These are phyloP conservation scores for Hypercompe scribonia DNA, from an alignment of 2,888 invertebrate genomes.

Conservation along the genomic window DNA sequence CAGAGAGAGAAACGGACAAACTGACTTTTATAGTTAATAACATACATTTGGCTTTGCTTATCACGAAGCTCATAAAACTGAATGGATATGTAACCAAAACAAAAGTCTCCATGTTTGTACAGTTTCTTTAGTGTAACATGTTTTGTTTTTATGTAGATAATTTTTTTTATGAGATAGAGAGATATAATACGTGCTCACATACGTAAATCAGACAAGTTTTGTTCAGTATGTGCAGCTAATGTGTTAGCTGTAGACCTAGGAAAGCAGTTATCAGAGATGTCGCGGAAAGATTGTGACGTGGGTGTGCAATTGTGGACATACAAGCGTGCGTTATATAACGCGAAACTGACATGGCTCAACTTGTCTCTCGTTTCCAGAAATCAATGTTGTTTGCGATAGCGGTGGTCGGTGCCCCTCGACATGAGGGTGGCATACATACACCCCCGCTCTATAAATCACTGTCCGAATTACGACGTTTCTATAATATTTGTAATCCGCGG, in stretches of 20 bases:
- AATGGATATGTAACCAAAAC: conserved; percentile 38
- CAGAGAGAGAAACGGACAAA: conserved; percentile 52
- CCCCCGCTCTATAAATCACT: conserved; percentile 86
- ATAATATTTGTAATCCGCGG: conserved; percentile 79
- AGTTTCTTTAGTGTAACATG: conserved; percentile 35
- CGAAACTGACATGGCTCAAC: conserved; percentile 63
- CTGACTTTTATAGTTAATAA: conserved; percentile 49
- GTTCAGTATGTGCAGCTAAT: conserved; percentile 21
- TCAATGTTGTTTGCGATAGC: conserved; percentile 82
- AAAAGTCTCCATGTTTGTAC: conserved; percentile 38
- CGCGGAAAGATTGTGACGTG: conserved; percentile 30
- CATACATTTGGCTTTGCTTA: conserved; percentile 49
- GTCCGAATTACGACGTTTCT: conserved; percentile 85
- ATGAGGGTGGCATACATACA: conserved; percentile 79
- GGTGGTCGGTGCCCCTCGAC: conserved; percentile 69
- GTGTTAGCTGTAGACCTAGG: too few relatives aligned
- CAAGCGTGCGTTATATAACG: conserved; percentile 37
- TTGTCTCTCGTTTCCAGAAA: conserved; percentile 79
- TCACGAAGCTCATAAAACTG: conserved; percentile 52
- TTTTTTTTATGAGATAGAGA: conserved; percentile 40
- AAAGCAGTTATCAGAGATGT: conserved; percentile 42
- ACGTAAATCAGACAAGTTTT: conserved; percentile 33
- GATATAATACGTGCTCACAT: conserved; percentile 19
- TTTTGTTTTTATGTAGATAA: conserved; percentile 38
- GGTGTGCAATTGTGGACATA: conserved; percentile 5